These are phyloP conservation scores for Minunthozetes semirufus DNA, from an alignment of 2,888 invertebrate species.

Conservation along the genomic window DNA sequence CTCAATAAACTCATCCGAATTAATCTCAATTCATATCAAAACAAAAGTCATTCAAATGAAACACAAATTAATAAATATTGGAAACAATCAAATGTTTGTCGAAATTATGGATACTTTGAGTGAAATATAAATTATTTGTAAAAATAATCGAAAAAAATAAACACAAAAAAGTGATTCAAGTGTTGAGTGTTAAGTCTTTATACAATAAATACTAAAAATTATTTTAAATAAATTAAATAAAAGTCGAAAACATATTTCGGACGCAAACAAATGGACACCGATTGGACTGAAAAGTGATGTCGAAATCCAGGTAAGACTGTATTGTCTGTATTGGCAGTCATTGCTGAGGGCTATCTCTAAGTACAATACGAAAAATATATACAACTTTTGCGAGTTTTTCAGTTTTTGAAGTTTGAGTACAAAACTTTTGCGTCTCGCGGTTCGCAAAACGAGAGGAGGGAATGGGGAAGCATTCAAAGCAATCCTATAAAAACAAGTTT, in stretches of 20 bases:
- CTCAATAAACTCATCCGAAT: no score
- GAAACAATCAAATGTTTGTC: no score
- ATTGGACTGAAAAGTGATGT: background rate
- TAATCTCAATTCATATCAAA: no score
- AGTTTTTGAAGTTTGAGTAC: slow-evolving; percentile 11
- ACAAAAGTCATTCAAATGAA: no score
- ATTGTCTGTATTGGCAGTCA: slow-evolving; percentile 24
- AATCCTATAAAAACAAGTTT: slow-evolving; percentile 27
- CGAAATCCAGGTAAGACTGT: slow-evolving; percentile 12
- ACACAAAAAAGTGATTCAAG: no score
- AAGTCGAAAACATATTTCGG: background rate
- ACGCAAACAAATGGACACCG: slow-evolving; percentile 10
- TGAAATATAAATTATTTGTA: no score
- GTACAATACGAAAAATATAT: background rate
- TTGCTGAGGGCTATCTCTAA: slow-evolving; percentile 21
- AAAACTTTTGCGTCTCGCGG: slow-evolving; percentile 7
- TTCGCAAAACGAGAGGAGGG: slow-evolving; percentile 1
- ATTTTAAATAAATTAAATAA: no score
- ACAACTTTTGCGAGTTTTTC: background rate
- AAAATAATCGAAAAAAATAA: no score
- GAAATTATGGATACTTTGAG: no score
- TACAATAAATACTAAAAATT: no score
- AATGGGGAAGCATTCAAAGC: slow-evolving; percentile 4
- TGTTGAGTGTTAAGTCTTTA: no score
- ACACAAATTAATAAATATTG: no score